Evolutionary conservation across 2,888 invertebrate species (phyloP), one percentile per base, ranked within the genome.

Genomic region (Byasa hedistus): DNA sequence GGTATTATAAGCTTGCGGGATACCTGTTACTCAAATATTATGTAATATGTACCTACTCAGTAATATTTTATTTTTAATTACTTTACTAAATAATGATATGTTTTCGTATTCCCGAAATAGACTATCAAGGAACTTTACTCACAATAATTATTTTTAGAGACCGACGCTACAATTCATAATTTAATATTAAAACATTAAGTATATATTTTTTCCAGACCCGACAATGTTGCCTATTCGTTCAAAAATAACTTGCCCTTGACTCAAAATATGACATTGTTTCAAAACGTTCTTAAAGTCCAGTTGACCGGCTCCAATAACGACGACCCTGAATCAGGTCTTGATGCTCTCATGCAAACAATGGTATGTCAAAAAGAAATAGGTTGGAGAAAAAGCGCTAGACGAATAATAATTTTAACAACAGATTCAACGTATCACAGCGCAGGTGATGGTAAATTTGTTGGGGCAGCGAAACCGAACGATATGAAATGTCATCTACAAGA

Each of bases 281-380:
- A 59, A 1, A 75, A 85, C 68, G 93, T 69, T 81, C 91, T 69
- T 72, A 88, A 66, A 96, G 96, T 71, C 94, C 95, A 76, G 81
- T 95, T 78, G 81, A 93, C 71, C 17, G 63, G 66, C 12, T 58
- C 62, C 21, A 66, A 66, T 63, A 82, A 39, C 64, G 96, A 96
- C 78, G 77, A 85, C 0, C 96, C 95, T 0, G 97, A 98, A 87
- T 97, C 97, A 8, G 96, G 97, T 0, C 93, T 98, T 60, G 98
- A 98, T 81, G 98, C 96, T 7, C 92, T 98, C 27, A 96, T 98
- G 92, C 98, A 98, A 86, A 85, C 79, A 0, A 78, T 89, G 69
- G 95, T 94, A 7, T 96, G 96, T 75, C 85, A 93, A 71, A 75
- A 94, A 12, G 83, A 93, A 72, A 95, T 97, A 74, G 95, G 95